Conservation (phyloP, 1,140 invertebrate genomes). For the Aleiodes sp. region DNA sequence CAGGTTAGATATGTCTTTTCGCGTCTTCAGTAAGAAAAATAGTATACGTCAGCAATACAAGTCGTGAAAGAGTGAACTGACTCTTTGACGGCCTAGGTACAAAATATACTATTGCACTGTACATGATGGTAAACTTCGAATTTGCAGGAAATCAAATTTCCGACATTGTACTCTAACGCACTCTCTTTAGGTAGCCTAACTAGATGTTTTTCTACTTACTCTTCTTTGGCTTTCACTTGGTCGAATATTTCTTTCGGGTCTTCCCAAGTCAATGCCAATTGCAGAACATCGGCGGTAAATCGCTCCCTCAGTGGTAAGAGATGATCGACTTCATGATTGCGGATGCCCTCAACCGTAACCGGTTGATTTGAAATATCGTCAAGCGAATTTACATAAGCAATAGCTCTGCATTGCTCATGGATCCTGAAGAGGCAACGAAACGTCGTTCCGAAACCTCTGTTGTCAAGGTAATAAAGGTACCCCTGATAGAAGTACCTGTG, state of each 20-base stretch:
- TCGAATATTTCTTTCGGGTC: background rate
- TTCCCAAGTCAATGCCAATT: background rate
- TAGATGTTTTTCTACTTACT: background rate
- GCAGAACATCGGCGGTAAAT: background rate
- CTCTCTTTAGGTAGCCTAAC: too few species aligned
- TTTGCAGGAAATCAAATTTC: too few species aligned
- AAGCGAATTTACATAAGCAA: background rate
- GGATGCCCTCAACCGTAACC: background rate
- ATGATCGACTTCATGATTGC: background rate
- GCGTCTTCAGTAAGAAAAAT: too few species aligned
- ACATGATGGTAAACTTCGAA: too few species aligned
- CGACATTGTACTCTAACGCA: too few species aligned
- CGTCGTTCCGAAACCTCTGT: background rate
- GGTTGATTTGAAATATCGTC: background rate
- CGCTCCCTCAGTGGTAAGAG: background rate
- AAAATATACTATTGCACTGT: too few species aligned
- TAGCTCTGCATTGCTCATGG: background rate
- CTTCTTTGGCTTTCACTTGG: conserved; percentile 1
- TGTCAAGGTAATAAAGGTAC: background rate
- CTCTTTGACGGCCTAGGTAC: too few species aligned
- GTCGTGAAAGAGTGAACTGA: too few species aligned
- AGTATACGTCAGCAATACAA: too few species aligned
- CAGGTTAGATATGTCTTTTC: too few species aligned
- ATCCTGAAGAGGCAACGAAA: background rate
- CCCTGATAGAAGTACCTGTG: background rate